phyloP scores from a whole-genome alignment of 2,797 vertebrate species.

The Fratercula arctica region DNA sequence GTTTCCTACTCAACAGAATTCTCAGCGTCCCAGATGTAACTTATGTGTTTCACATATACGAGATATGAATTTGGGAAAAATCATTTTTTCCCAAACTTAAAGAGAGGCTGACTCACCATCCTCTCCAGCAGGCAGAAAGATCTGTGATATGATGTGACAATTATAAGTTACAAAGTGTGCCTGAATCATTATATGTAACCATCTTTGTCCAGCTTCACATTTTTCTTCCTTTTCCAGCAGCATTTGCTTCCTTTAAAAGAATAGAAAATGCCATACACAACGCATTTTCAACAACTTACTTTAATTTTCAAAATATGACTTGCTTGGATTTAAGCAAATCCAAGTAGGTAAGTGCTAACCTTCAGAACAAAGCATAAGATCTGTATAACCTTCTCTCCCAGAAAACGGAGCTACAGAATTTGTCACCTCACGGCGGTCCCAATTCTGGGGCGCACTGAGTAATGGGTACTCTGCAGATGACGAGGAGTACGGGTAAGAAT shows the following conservation, averaged over 20 bases:
- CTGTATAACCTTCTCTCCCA: background rate
- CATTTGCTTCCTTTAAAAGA: background rate
- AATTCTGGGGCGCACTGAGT: background rate
- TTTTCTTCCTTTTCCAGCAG: background rate
- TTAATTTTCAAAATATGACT: background rate
- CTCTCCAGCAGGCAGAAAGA: background rate
- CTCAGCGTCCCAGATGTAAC: background rate
- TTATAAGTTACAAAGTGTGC: background rate
- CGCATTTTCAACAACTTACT: background rate
- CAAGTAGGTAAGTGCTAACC: background rate
- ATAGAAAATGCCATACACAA: background rate
- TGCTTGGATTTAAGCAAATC: background rate
- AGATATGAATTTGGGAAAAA: background rate
- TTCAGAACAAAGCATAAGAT: background rate
- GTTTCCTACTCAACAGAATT: background rate
- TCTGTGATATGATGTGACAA: background rate
- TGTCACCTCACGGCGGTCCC: rapidly evolving
- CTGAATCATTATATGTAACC: background rate
- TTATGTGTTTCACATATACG: background rate
- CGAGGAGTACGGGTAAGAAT: background rate
- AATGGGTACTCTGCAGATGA: background rate
- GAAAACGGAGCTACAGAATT: background rate
- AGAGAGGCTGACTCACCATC: background rate
- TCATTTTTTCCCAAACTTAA: background rate
- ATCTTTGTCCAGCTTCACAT: background rate